Base-by-base conservation (phyloP, 2,797 vertebrate species). In the Scyliorhinus canicula region DNA sequence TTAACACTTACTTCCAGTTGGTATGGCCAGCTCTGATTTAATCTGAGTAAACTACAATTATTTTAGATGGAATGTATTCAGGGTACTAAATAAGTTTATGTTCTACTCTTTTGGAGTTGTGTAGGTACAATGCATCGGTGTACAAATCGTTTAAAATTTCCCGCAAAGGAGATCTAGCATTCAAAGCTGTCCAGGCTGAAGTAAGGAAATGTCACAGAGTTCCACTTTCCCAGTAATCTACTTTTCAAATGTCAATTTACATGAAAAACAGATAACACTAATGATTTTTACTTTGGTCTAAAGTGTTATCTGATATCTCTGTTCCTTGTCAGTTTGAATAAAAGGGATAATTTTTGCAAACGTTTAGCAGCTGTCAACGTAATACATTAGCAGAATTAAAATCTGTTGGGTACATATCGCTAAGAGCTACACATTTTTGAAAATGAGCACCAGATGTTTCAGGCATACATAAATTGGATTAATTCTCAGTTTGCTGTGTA, bases 371-470 rank as follows among this genome's bases (percentile, higher is more conserved):
- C 96, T 97, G 95, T 95, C 93, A 96, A 95, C 95, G 35, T 96
- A 95, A 96, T 96, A 95, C 88, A 95, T 96, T 96, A 96, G 95
- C 95, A 96, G 95, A 96, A 96, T 96, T 97, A 95, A 95, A 95
- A 95, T 95, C 95, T 95, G 95, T 47, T 88, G 95, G 95, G 52
- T 96, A 95, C 52, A 31, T 95, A 96, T 95, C 95, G 95, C 95
- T 97, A 95, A 96, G 95, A 52, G 8, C 44, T 94, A 94, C 67
- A 94, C 44, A 94, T 94, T 94, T 94, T 94, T 94, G 21, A 93
- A 69, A 94, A 71, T 28, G 31, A 94, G 44, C 31, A 74, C 93
- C 93, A 94, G 93, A 94, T 94, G 93, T 94, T 74, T 69, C 12
- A 12, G 52, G 16, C 67, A 24, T 4, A n/a, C 67, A 94, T n/a